Conservation (phyloP, 1,140 invertebrate species). For the Berghia stephanieae region DNA sequence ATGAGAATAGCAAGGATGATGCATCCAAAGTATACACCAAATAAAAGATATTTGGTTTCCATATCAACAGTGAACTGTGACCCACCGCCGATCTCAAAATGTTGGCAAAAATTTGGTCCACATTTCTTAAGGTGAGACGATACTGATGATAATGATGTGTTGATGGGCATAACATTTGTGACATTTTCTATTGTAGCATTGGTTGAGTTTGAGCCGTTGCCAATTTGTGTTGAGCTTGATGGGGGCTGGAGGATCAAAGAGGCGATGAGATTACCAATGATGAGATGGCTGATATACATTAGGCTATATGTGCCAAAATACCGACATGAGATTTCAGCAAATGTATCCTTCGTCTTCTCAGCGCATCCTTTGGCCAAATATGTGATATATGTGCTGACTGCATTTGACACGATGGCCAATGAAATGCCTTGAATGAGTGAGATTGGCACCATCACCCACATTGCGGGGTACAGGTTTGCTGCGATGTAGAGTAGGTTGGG, state of each 20-base stretch:
- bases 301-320: constrained; percentile 59
- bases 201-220: no score
- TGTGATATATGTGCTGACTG: constrained; percentile 55
- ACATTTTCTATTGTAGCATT: not conserved
- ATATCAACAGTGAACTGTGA: constrained; percentile 25
- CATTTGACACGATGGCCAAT: constrained; percentile 53
- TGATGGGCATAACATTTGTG: no score
- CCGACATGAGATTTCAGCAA: constrained; percentile 47
- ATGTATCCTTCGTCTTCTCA: constrained; percentile 39
- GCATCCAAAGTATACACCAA: constrained; percentile 48
- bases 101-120: constrained; percentile 47
- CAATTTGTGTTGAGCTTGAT: no score
- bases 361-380: constrained; percentile 52
- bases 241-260: constrained; percentile 45
- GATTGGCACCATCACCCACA: constrained; percentile 49
- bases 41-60: constrained; percentile 45
- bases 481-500: constrained; percentile 47
- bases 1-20: constrained; percentile 46
- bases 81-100: constrained; percentile 36
- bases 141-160: no score
- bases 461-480: constrained; percentile 53
- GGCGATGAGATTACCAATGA: constrained; percentile 52
- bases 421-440: constrained; percentile 48
- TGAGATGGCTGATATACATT: constrained; percentile 51
- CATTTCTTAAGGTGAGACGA: constrained; percentile 33